Base-by-base conservation (phyloP, 2,888 invertebrate genomes). In the Mantis religiosa region DNA sequence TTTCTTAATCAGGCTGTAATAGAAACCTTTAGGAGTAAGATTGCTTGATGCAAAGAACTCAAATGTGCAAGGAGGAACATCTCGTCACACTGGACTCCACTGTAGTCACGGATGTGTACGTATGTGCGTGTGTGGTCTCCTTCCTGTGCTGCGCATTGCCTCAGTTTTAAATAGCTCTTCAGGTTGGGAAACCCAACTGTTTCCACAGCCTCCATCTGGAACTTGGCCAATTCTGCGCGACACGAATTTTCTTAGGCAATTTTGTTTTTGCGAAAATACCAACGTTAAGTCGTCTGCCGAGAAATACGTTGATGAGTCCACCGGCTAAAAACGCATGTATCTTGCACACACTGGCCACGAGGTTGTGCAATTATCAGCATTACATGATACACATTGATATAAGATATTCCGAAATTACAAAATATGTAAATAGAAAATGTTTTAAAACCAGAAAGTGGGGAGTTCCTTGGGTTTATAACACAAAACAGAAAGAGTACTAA, bases 141-240 rank as follows among this genome's bases (percentile, higher is more conserved):
- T 85, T 27, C 15, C 85, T 9, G n/a, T 27, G 28, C 47, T 47
- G 85, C 85, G 85, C 54, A 85, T 28, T 85, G 41, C n/a, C 85
- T 54, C 27, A 34, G 85, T 47, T 85, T 85, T 85, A 85, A 85
- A 85, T 85, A 85, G 85, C 85, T n/a, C 34, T 41, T 84, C 84
- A 34, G 84, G 41, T 84, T 84, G 84, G 84, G 84, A 84, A 15
- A 85, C 85, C 54, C 47, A 28, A 27, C 85, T 47, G 54, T 85
- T 85, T 30, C 34, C 34, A 84, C 54, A 71, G 54, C 2, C 54
- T 71, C 54, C 20, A 71, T 71, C 54, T 71, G 54, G 54, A 71
- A 1, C 54, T 6, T 71, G 54, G 54, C 54, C 54, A 71, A 71
- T 8, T 71, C 54, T 71, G 2, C 20, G 54, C 54, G 25, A 71